Evolutionary conservation across 2,888 invertebrate species (phyloP), one percentile per base, ranked within the genome.

Genomic region (Nemurella pictetii): DNA sequence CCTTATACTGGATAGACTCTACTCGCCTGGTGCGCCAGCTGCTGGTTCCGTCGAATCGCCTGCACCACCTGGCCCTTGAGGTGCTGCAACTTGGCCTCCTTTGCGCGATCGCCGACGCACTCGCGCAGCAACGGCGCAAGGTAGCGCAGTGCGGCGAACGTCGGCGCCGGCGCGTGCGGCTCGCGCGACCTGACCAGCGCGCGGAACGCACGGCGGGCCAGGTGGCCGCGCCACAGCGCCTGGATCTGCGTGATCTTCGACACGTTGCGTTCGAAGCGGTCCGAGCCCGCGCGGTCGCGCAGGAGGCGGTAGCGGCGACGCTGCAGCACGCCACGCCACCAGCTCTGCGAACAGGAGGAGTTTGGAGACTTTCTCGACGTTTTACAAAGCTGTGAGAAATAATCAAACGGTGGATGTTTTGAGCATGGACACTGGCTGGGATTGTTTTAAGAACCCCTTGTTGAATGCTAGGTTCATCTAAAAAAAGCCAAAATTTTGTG

Each of bases 31-130:
- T 94, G 93, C 2, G 95, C 94, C 25, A 96, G 90, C 88, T 94
- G 93, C 88, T 95, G 94, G 89, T 95, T 96, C 87, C 93, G 93
- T 85, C 94, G 92, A 87, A 96, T 95, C 25, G 93, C 92, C 88
- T 95, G 93, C 0, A 95, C 95, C 0, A 96, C 95, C 89, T 94
- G 93, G 75, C 94, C 93, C 88, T 94, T 94, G 29, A 95, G 89
- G 85, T 93, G 91, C 90, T 93, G 90, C 30, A 89, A 88, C 55
- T 77, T 29, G 78, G 35, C 35, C 75, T 84, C 84, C 72, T 80
- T 35, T 25, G 26, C 32, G 0, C 30, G 32, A 89, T 95, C 95
- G 88, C 94, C 93, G 27, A 94, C 94, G 82, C 93, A 94, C 87
- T 94, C 93, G 88, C 95, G 94, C 81, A 95, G 90, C 88, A 95